phyloP scores from a whole-genome alignment of 2,888 invertebrate species.

The Drosophila dives region DNA sequence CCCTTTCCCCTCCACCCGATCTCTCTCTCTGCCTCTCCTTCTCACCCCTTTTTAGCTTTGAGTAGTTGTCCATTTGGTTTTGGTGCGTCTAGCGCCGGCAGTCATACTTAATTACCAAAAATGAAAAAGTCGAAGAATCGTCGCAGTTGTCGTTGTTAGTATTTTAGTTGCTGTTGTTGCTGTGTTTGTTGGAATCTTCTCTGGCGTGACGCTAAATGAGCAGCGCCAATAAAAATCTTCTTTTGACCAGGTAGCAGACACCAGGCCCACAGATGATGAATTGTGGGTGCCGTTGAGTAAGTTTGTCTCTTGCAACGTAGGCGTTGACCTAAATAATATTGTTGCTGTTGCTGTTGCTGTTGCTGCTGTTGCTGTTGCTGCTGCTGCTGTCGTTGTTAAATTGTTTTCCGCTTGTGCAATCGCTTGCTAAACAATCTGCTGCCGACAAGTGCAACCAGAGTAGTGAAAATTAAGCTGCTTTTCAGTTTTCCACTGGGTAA shows the following conservation, averaged over 20 bases:
- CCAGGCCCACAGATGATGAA: conserved; percentile 64
- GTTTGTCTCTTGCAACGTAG: conserved; percentile 71
- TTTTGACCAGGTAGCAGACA: conserved; percentile 74
- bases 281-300: conserved; percentile 78
- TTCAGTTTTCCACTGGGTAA: conserved; percentile 42
- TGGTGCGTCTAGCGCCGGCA: conserved; percentile 77
- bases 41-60: background rate
- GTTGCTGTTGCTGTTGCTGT: conserved; percentile 27
- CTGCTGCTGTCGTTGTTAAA: conserved; percentile 50
- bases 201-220: conserved; percentile 74
- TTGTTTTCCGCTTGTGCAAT: conserved; percentile 76
- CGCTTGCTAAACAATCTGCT: conserved; percentile 67
- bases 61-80: conserved; percentile 47
- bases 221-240: conserved; percentile 42
- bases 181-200: conserved; percentile 51
- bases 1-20: background rate
- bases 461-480: conserved; percentile 36
- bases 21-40: background rate
- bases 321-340: conserved; percentile 78
- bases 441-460: conserved; percentile 72
- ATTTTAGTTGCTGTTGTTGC: conserved; percentile 12
- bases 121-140: conserved; percentile 44
- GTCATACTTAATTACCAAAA: conserved; percentile 79
- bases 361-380: conserved; percentile 21
- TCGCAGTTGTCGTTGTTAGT: conserved; percentile 30